Evolutionary conservation across 2,113 vertebrate species (phyloP).

Genomic region (Euleptes europaea): DNA sequence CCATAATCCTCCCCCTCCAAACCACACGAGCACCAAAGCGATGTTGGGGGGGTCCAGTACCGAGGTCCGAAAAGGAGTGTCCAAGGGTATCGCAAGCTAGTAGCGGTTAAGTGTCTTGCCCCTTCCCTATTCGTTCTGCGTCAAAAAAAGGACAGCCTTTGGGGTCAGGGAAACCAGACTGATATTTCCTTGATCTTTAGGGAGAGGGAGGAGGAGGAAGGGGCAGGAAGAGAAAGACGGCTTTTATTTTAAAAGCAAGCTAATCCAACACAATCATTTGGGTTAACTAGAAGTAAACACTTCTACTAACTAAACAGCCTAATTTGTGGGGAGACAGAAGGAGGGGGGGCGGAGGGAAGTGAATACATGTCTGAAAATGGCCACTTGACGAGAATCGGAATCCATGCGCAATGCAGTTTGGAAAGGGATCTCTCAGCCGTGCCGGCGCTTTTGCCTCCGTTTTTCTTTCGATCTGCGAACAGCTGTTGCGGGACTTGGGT

Average conservation of each 20-base stretch:
- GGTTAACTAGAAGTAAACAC: constrained; percentile 64
- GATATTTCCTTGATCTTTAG: constrained; percentile 40
- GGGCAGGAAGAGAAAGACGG: constrained; percentile 48
- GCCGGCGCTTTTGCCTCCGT: not conserved
- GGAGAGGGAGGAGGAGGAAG: constrained; percentile 44
- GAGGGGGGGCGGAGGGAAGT: constrained; percentile 57
- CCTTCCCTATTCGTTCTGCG: not conserved
- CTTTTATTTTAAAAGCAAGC: constrained; percentile 58
- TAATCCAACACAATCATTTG: constrained; percentile 66
- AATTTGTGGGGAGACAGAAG: constrained; percentile 35
- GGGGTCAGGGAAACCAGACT: not conserved
- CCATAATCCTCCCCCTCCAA: not conserved
- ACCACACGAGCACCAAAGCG: no score
- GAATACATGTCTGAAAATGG: constrained; percentile 63
- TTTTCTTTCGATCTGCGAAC: constrained; percentile 59
- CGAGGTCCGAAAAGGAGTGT: not conserved
- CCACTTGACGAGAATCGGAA: constrained; percentile 64
- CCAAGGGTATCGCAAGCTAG: no score
- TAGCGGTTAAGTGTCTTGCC: not conserved
- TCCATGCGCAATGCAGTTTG: constrained; percentile 67
- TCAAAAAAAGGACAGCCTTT: not conserved
- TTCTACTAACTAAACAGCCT: constrained; percentile 63
- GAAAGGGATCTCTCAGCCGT: constrained; percentile 66
- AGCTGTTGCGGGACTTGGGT: constrained; percentile 54
- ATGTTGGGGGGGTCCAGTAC: not conserved